Evolutionary conservation across 2,113 vertebrate genomes (phyloP).

Genomic region (Neotoma lepida): DNA sequence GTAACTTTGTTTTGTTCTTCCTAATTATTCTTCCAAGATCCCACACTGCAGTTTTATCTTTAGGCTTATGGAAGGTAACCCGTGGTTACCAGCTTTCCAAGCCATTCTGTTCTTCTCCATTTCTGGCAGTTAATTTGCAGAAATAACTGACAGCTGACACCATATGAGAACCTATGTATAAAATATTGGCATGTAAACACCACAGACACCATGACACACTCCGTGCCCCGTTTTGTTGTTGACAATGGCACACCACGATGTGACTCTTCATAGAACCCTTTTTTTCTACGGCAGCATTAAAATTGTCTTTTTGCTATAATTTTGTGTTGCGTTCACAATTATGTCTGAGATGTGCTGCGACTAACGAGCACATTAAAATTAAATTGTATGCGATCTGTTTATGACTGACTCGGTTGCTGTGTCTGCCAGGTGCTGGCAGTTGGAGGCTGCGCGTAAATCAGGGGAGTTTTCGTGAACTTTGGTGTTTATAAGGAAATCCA

Average conservation of each 20-base stretch:
- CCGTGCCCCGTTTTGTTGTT: slow-evolving; percentile 95
- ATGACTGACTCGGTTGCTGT: slow-evolving; percentile 90
- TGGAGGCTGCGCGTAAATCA: slow-evolving; percentile 86
- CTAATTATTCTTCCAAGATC: slow-evolving; percentile 98
- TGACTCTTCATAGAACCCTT: slow-evolving; percentile 98
- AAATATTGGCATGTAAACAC: slow-evolving; percentile 99
- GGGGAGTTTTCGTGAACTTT: slow-evolving; percentile 87
- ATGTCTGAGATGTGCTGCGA: slow-evolving; percentile 91
- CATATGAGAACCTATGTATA: slow-evolving; percentile 95
- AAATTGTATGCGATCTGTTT: slow-evolving; percentile 93
- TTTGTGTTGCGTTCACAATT: slow-evolving; percentile 91
- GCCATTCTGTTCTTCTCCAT: slow-evolving; percentile 94
- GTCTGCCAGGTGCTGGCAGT: slow-evolving; percentile 91
- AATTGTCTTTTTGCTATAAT: slow-evolving; percentile 99
- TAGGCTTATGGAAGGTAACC: slow-evolving; percentile 98
- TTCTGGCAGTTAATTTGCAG: slow-evolving; percentile 99
- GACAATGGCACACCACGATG: slow-evolving; percentile 98
- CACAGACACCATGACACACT: slow-evolving; percentile 96
- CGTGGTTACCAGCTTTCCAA: slow-evolving; percentile 97
- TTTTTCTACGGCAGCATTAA: slow-evolving; percentile 99
- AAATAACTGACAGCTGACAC: slow-evolving; percentile 99
- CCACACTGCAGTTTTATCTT: slow-evolving; percentile 97
- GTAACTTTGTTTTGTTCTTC: slow-evolving; percentile 94
- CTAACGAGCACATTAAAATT: slow-evolving; percentile 95
- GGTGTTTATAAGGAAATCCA: slow-evolving; percentile 82